Conservation (phyloP, 1,140 invertebrate genomes). For the Achatina immaculata region DNA sequence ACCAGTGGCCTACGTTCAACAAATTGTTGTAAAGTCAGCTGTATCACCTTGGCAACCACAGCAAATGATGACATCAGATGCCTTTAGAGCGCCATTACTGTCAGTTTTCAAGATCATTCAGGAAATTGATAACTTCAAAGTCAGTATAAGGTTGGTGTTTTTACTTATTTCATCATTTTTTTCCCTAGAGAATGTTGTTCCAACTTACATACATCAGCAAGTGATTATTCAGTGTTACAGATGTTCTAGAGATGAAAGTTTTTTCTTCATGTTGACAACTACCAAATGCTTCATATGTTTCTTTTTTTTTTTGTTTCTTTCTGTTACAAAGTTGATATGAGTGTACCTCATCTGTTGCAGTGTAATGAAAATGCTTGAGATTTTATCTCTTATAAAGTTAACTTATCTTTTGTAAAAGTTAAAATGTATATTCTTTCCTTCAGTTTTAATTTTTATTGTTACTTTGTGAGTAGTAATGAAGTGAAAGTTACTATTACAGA, state of each 20-base stretch:
- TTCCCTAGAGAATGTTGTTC: too few species aligned
- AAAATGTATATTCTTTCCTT: background rate
- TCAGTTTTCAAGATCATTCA: conserved; percentile 89
- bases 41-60: conserved; percentile 89
- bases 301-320: too few species aligned
- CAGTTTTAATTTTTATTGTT: conserved; percentile 18
- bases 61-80: conserved; percentile 83
- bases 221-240: background rate
- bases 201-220: too few species aligned
- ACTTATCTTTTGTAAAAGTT: too few species aligned
- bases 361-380: too few species aligned
- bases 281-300: background rate
- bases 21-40: conserved; percentile 77
- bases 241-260: background rate
- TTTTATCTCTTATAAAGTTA: too few species aligned
- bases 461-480: too few species aligned
- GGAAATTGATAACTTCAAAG: conserved; percentile 86
- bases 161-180: too few species aligned
- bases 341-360: too few species aligned
- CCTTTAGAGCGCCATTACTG: conserved; percentile 85
- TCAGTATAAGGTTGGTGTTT: conserved; percentile 77
- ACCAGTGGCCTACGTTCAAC: conserved; percentile 83
- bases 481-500: too few species aligned
- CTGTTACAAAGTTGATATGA: too few species aligned
- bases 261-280: background rate